A percentile compares a stretch with the other conserved stretches of the same genome.
Evolutionary conservation across 2,888 invertebrate species (phyloP).

Genomic region (Auanema freiburgensis): DNA sequence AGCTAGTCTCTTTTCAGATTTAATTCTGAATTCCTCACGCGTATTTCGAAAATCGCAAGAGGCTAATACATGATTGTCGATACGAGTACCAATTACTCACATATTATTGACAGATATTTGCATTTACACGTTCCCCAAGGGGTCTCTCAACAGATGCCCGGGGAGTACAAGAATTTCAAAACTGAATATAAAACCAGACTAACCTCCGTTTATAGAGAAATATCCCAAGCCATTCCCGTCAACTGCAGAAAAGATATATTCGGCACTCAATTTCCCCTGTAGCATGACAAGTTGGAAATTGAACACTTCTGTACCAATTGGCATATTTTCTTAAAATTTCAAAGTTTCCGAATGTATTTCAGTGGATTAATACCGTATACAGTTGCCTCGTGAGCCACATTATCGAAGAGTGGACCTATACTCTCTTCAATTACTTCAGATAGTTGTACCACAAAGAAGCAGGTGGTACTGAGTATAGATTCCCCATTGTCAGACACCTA

Average conservation of each 20-base stretch:
- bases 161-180: no score
- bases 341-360: background rate
- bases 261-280: constrained; percentile 71
- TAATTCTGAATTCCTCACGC: no score
- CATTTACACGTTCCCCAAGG: no score
- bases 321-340: constrained; percentile 68
- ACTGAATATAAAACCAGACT: no score
- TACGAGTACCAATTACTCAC: no score
- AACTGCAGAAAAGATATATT: constrained; percentile 81
- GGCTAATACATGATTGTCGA: no score
- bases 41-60: no score
- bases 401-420: constrained; percentile 65
- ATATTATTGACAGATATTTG: no score
- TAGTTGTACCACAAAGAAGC: constrained; percentile 65
- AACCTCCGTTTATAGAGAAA: constrained; percentile 76
- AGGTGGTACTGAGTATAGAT: constrained; percentile 48
- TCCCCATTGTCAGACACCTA: constrained; percentile 54
- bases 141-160: no score
- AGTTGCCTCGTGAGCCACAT: constrained; percentile 59
- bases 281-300: constrained; percentile 69
- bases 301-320: constrained; percentile 80
- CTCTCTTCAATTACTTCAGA: constrained; percentile 67
- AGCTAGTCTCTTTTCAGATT: background rate
- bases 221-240: constrained; percentile 88
- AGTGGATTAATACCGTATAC: constrained; percentile 42